Evolutionary conservation across 1,140 invertebrate genomes (phyloP).

Genomic region (Alviniconcha marisindica): DNA sequence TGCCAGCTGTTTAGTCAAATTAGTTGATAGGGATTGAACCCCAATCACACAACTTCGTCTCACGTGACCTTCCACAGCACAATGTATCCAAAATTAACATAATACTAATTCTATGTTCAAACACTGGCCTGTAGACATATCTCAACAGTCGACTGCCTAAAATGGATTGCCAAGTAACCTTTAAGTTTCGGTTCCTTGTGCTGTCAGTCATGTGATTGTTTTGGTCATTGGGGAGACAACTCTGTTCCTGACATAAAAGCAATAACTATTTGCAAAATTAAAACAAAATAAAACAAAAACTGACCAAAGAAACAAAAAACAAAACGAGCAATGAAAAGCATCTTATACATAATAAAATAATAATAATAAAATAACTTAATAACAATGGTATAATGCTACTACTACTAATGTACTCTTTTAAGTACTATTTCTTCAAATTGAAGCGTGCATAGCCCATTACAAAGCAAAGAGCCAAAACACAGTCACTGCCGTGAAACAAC

Average conservation of each 20-base stretch:
- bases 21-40: no score
- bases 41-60: no score
- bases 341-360: background rate
- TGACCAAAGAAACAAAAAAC: background rate
- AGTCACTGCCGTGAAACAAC: background rate
- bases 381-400: background rate
- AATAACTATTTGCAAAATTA: background rate
- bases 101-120: background rate
- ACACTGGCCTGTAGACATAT: background rate
- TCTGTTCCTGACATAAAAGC: background rate
- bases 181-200: background rate
- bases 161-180: background rate
- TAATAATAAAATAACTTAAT: background rate
- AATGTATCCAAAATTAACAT: no score
- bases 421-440: background rate
- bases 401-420: no score
- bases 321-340: background rate
- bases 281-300: background rate
- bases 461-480: background rate
- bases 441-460: background rate
- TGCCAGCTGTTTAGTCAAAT: no score
- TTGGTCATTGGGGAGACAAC: background rate
- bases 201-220: conserved; percentile 9
- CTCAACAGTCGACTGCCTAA: background rate
- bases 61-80: no score